Conservation (phyloP, 2,888 invertebrate species). For the Cristatella mucedo region DNA sequence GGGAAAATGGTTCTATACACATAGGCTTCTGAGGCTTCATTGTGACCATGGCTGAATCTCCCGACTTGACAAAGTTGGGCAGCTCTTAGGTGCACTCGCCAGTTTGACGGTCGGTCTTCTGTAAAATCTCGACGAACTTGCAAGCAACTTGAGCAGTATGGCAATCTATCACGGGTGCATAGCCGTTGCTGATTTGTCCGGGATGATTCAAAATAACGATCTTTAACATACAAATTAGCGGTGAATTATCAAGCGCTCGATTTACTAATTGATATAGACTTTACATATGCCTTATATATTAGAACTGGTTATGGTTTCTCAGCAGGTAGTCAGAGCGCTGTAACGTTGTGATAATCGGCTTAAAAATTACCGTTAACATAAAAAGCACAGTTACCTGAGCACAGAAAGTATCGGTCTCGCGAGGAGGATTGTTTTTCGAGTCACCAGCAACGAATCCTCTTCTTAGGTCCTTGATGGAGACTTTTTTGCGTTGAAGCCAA, state of each 20-base stretch:
- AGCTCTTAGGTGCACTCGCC: slow-evolving; percentile 49
- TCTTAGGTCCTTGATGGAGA: slow-evolving; percentile 96
- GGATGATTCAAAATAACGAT: slow-evolving; percentile 99
- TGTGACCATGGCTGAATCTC: slow-evolving; percentile 86
- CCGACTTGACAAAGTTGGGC: slow-evolving; percentile 88
- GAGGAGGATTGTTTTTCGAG: slow-evolving; percentile 89
- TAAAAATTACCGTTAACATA: no score
- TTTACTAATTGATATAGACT: no score
- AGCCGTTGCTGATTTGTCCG: slow-evolving; percentile 94
- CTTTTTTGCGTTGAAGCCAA: slow-evolving; percentile 99
- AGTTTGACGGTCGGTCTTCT: slow-evolving; percentile 97
- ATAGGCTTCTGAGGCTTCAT: slow-evolving; percentile 88
- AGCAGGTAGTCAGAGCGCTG: no score
- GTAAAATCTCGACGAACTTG: slow-evolving; percentile 95
- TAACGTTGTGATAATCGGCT: no score
- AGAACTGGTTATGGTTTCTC: no score
- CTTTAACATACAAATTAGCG: slow-evolving; percentile 16
- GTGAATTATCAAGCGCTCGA: no score
- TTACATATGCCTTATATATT: no score
- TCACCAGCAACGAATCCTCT: slow-evolving; percentile 98
- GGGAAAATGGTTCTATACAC: slow-evolving; percentile 94
- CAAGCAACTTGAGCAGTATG: slow-evolving; percentile 99
- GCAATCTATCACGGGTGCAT: slow-evolving; percentile 97
- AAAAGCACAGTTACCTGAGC: slow-evolving; percentile 29
- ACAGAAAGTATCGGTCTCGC: slow-evolving; percentile 35